Percentiles rank a stretch among this genome's conserved stretches.
These are phyloP conservation scores for Gallinago jamesoni DNA, from an alignment of 2,113 vertebrate species.

Conservation along the genomic window DNA sequence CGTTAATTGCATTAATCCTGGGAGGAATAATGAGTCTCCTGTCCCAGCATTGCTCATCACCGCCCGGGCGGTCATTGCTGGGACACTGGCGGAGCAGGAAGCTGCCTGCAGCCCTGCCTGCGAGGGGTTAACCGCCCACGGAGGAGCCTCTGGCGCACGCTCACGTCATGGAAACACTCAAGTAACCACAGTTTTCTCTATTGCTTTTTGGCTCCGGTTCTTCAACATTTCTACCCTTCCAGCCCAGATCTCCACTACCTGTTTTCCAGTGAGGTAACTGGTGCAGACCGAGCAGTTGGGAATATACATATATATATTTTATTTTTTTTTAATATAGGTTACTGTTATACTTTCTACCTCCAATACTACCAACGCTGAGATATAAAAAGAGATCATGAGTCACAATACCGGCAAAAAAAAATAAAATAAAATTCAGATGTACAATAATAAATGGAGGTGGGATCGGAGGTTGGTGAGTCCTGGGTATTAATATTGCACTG, in stretches of 20 bases:
- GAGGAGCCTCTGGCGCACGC: not conserved
- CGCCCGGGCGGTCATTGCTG: fast-evolving
- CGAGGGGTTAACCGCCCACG: slow-evolving; percentile 24
- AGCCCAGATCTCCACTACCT: slow-evolving; percentile 28
- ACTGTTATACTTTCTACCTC: not conserved
- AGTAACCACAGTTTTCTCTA: slow-evolving; percentile 51
- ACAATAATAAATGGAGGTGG: not conserved
- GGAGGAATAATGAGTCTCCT: fast-evolving
- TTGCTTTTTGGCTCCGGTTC: slow-evolving; percentile 24
- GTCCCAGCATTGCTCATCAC: not conserved
- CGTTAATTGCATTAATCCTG: not conserved
- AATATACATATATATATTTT: no score
- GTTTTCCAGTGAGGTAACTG: not conserved
- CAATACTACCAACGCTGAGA: not conserved
- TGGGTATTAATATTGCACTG: not conserved
- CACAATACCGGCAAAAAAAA: fast-evolving
- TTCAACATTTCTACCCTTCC: not conserved
- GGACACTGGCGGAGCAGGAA: not conserved
- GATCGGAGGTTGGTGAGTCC: not conserved
- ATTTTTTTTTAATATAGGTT: not conserved
- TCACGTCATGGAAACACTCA: slow-evolving; percentile 68
- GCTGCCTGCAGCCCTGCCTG: not conserved
- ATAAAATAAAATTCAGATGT: not conserved
- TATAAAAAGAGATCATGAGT: not conserved
- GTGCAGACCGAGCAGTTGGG: not conserved